Evolutionary conservation across 2,797 vertebrate species (phyloP), one percentile per base, ranked within the genome.

Genomic region (Distichodus sexfasciatus): DNA sequence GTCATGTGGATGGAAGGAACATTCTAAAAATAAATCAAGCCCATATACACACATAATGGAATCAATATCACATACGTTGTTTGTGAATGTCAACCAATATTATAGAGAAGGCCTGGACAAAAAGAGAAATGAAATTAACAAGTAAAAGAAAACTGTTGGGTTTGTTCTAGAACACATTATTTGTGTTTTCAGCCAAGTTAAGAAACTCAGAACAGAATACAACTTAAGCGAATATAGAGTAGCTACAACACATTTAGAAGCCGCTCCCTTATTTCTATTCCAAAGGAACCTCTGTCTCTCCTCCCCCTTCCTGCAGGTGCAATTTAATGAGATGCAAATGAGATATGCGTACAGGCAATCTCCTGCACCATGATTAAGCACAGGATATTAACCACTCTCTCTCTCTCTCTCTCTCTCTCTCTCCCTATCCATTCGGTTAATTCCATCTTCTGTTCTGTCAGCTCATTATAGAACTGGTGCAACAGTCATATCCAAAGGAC

Each of bases 321-420:
- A 76, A 63, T 63, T 78, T 81, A 81, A 81, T 78, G 74, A 81
- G 79, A 81, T 81, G 79, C 76, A 81, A 78, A 81, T 81, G 79
- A 81, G 74, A 75, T 78, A 78, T 65, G 74, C 79, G 67, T 70
- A 76, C 76, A 78, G 69, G 76, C 69, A 76, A 78, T 78, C 76
- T 81, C 69, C 69, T 75, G 79, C 68, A 71, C 76, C 33, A 76
- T 81, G 79, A 81, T 81, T 81, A 81, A 76, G 79, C 66, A 55
- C 71, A 81, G 76, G 71, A 75, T 78, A 81, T 78, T 81, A 81
- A 76, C 76, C 51, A 69, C 71, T 78, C 87, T 83, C 88, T 87
- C 86, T 87, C 84, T 81, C 87, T 82, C 88, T 82, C 83, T 76
- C 81, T 36, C 62, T 66, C 48, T 38, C 57, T 41, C 74, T 57